These are phyloP conservation scores for Hyperoplus lanceolatus DNA, from an alignment of 2,797 vertebrate genomes.

Conservation along the genomic window DNA sequence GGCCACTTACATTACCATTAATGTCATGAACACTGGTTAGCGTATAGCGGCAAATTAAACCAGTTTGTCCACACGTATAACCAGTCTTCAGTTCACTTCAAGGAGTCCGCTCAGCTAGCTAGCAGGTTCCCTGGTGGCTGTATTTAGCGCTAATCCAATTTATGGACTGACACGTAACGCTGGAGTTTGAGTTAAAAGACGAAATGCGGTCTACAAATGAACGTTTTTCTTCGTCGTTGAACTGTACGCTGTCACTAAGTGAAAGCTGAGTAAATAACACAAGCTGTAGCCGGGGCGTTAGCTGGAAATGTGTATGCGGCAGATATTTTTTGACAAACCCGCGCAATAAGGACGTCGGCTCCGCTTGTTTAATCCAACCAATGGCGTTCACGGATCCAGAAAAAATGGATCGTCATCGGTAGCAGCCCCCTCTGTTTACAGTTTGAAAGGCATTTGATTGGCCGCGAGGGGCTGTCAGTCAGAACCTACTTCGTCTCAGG, in stretches of 20 bases:
- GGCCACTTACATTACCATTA: neutral
- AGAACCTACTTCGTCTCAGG: fast-evolving
- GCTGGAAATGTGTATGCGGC: neutral
- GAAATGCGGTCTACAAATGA: neutral
- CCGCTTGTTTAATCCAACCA: conserved; percentile 70
- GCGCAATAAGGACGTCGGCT: conserved; percentile 58
- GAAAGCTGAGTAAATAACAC: neutral
- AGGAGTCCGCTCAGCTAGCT: conserved; percentile 21
- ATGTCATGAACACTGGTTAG: neutral
- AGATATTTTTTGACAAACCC: conserved; percentile 75
- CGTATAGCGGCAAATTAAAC: neutral
- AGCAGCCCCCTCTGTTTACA: conserved; percentile 9
- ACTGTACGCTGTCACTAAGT: fast-evolving
- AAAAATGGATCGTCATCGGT: neutral
- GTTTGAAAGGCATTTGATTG: conserved; percentile 45
- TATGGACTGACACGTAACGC: conserved; percentile 54
- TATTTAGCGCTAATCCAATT: conserved; percentile 79
- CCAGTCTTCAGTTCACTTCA: neutral
- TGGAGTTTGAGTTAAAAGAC: conserved; percentile 26
- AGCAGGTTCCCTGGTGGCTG: conserved; percentile 59
- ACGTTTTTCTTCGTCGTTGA: neutral
- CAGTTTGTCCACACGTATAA: neutral
- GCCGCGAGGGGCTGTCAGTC: conserved; percentile 41
- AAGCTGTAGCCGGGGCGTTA: neutral
- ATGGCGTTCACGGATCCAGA: conserved; percentile 17